Conservation (phyloP, 2,888 invertebrate species). For the Colostygia pectinataria region DNA sequence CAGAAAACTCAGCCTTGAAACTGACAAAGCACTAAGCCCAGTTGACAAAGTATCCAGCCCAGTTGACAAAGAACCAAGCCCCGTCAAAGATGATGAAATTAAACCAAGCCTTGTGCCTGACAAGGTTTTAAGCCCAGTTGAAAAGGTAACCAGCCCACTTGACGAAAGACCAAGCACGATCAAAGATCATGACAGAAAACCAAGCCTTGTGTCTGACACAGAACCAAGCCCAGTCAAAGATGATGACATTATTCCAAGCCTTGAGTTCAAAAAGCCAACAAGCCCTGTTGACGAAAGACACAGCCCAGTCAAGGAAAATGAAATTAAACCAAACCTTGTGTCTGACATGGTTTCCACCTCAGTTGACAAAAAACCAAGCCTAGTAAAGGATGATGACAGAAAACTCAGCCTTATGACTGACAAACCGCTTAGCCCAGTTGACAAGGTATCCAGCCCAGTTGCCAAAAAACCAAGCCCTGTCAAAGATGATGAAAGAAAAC, state of each 20-base stretch:
- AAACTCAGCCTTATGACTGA: neutral
- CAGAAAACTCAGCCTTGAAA: neutral
- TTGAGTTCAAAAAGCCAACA: conserved; percentile 13
- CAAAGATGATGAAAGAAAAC: neutral
- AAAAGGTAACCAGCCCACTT: neutral
- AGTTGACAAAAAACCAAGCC: conserved; percentile 27
- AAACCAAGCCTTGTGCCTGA: neutral
- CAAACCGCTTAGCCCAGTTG: neutral
- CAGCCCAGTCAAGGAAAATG: neutral
- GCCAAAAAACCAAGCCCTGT: neutral
- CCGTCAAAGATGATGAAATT: neutral
- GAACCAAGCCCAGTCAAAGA: no score
- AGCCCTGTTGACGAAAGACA: conserved; percentile 10
- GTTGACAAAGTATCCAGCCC: conserved; percentile 24
- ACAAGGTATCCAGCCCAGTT: neutral
- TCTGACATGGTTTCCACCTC: no score
- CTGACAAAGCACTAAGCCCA: neutral
- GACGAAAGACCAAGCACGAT: neutral
- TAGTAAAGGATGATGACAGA: conserved; percentile 9
- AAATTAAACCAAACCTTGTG: conserved; percentile 1
- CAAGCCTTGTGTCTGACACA: no score
- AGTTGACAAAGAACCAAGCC: conserved; percentile 7
- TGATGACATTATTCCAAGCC: conserved; percentile 5
- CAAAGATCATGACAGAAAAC: neutral
- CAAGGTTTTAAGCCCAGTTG: neutral